These are phyloP conservation scores for Adelges cooleyi DNA, from an alignment of 1,140 invertebrate species.

Conservation along the genomic window DNA sequence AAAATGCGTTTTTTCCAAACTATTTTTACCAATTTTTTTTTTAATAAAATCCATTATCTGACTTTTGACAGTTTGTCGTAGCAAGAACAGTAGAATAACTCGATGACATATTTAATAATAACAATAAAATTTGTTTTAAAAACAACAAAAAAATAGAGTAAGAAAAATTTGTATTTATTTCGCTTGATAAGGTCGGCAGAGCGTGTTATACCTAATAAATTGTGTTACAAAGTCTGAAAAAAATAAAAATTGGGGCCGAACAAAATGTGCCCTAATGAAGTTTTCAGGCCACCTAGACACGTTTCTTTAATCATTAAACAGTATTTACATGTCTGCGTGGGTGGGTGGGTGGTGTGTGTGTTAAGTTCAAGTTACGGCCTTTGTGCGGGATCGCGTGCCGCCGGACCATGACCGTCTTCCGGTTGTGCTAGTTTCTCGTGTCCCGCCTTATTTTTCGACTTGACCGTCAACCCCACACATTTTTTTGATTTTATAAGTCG, in stretches of 20 bases:
- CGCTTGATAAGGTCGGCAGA: too few species aligned
- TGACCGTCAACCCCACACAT: background rate
- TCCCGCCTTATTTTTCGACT: background rate
- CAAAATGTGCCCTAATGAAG: background rate
- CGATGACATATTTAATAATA: too few species aligned
- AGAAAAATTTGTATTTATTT: too few species aligned
- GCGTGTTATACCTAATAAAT: too few species aligned
- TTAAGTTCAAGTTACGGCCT: slow-evolving; percentile 3
- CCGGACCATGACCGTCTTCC: slow-evolving; percentile 15
- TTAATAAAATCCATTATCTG: too few species aligned
- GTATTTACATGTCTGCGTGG: too few species aligned
- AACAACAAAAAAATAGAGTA: too few species aligned
- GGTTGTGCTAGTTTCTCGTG: slow-evolving; percentile 19
- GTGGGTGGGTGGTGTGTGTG: background rate
- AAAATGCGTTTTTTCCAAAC: too few species aligned
- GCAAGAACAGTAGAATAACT: too few species aligned
- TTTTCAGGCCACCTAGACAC: background rate
- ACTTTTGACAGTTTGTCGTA: too few species aligned
- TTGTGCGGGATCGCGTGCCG: slow-evolving; percentile 13
- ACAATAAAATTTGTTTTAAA: too few species aligned
- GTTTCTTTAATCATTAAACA: background rate
- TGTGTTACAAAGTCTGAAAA: background rate
- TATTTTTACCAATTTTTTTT: too few species aligned
- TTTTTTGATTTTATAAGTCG: background rate
- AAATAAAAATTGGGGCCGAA: background rate